A percentile compares a stretch with the other conserved stretches of the same genome.
These are phyloP conservation scores for Cherax quadricarinatus DNA, from an alignment of 1,140 invertebrate species.

Conservation along the genomic window DNA sequence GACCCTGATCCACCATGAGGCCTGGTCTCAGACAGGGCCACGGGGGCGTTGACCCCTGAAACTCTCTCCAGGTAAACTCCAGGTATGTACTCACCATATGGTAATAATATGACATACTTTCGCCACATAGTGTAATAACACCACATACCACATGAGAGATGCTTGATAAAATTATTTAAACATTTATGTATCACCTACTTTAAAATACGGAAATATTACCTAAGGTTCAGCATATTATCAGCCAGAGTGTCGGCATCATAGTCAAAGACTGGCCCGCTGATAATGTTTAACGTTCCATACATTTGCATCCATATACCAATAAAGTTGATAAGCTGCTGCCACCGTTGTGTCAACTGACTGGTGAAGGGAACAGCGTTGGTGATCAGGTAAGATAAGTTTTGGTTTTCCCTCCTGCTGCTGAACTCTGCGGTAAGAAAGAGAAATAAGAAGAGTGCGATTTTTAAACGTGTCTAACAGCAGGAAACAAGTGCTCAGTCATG, in stretches of 20 bases:
- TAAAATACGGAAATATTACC: neutral
- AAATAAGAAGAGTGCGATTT: neutral
- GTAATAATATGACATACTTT: no score
- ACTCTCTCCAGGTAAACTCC: no score
- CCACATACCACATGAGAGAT: no score
- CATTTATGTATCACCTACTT: no score
- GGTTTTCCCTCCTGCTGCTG: neutral
- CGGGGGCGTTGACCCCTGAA: no score
- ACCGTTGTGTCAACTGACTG: slow-evolving; percentile 14
- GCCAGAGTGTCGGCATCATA: slow-evolving; percentile 28
- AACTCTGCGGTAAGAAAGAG: slow-evolving; percentile 2
- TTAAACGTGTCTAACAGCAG: neutral
- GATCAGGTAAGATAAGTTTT: neutral
- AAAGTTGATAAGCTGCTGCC: slow-evolving; percentile 8
- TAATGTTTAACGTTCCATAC: neutral
- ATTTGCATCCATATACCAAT: neutral
- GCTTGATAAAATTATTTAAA: no score
- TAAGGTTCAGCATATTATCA: slow-evolving; percentile 1
- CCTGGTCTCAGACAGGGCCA: no score
- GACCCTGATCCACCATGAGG: no score
- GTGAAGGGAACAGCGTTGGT: slow-evolving; percentile 33
- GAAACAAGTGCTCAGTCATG: neutral
- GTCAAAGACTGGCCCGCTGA: slow-evolving; percentile 36
- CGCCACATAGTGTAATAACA: no score
- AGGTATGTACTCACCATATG: no score